These are phyloP conservation scores for Varanus salvator DNA, from an alignment of 2,113 vertebrate genomes.

Conservation along the genomic window DNA sequence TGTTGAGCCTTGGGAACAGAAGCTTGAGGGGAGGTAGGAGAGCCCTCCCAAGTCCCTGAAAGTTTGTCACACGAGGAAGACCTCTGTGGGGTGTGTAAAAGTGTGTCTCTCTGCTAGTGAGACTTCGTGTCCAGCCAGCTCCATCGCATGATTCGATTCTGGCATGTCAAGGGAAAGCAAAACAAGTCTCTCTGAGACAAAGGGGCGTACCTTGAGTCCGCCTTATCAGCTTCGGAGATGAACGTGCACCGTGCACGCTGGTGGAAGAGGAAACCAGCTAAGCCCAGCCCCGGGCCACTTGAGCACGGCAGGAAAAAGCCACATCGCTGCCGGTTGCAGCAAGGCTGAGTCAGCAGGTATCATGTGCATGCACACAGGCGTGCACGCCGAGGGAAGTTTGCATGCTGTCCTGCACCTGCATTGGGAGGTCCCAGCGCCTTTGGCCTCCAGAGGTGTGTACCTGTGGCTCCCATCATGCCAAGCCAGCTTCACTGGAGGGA, in stretches of 20 bases:
- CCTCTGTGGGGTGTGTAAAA: background rate
- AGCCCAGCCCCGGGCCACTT: background rate
- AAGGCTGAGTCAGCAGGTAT: background rate
- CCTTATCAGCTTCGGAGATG: background rate
- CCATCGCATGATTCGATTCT: background rate
- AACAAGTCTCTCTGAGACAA: background rate
- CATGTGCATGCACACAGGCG: background rate
- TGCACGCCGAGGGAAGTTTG: accelerated
- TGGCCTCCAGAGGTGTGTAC: too few species aligned
- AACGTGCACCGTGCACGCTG: background rate
- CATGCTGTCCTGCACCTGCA: background rate
- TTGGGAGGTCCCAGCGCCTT: background rate
- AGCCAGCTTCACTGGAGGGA: too few species aligned
- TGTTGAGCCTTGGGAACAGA: too few species aligned
- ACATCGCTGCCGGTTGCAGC: accelerated
- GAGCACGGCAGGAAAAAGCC: background rate
- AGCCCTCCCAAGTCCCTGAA: too few species aligned
- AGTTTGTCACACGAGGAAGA: too few species aligned
- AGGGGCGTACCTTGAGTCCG: background rate
- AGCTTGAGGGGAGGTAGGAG: too few species aligned
- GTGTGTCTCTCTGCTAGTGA: too few species aligned
- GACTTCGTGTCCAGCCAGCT: background rate
- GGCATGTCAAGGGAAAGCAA: background rate
- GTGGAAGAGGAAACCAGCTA: too few species aligned
- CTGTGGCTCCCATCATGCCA: too few species aligned